Percentiles rank a stretch among this genome's conserved stretches.
Conservation (phyloP, 2,113 vertebrate species). For the Bungarus multicinctus region DNA sequence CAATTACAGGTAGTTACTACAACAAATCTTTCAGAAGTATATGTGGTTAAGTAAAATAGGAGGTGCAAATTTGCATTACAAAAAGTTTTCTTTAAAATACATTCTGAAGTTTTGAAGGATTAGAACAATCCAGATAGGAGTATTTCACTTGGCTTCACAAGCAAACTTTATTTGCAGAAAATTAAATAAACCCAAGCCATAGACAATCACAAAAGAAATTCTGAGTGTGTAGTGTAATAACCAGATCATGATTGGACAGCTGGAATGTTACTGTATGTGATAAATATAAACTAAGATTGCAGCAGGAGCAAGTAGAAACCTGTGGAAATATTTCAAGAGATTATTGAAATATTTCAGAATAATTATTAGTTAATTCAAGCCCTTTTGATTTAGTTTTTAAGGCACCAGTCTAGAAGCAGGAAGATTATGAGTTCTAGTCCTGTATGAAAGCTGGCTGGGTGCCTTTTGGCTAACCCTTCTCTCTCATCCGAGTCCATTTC, state of each 20-base stretch:
- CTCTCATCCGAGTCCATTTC: background rate
- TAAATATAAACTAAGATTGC: background rate
- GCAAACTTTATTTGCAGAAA: background rate
- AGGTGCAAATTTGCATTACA: background rate
- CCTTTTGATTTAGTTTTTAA: background rate
- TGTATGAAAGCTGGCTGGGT: background rate
- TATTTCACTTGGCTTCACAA: background rate
- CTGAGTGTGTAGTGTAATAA: background rate
- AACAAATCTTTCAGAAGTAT: background rate
- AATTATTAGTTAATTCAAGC: background rate
- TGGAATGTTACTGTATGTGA: background rate
- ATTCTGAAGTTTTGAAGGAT: background rate
- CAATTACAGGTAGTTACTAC: background rate
- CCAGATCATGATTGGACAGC: background rate
- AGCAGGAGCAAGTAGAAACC: background rate
- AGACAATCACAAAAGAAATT: background rate
- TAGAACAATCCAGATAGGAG: background rate
- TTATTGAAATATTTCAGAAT: background rate
- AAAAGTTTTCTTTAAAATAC: background rate
- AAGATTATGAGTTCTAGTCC: background rate
- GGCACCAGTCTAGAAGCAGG: background rate
- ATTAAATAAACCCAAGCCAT: background rate
- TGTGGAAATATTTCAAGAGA: background rate
- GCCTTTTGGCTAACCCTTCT: background rate
- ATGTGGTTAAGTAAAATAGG: background rate